A percentile compares a stretch with the other conserved stretches of the same genome.
Evolutionary conservation across 2,888 invertebrate species (phyloP).

Genomic region (Nomada fabriciana): DNA sequence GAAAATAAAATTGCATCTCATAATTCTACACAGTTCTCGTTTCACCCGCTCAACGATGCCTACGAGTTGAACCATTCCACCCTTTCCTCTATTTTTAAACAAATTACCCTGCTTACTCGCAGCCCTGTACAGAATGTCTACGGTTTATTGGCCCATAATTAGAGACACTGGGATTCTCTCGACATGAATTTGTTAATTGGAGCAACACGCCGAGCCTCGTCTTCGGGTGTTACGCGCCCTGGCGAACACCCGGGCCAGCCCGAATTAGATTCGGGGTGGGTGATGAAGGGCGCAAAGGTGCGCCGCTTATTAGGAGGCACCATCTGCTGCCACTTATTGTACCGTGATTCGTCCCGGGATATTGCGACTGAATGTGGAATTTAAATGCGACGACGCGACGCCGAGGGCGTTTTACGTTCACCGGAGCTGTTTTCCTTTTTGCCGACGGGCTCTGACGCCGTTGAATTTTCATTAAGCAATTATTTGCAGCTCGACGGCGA

Average conservation of each 20-base stretch:
- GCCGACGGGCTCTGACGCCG: not conserved
- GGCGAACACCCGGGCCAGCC: not conserved
- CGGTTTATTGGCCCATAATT: slow-evolving; percentile 52
- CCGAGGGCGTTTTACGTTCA: slow-evolving; percentile 22
- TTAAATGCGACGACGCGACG: slow-evolving; percentile 54
- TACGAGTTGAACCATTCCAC: not conserved
- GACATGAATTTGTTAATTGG: slow-evolving; percentile 70
- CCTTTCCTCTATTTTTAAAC: slow-evolving; percentile 20
- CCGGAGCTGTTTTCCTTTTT: slow-evolving; percentile 32
- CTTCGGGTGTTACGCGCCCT: slow-evolving; percentile 5
- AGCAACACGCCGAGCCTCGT: slow-evolving; percentile 24
- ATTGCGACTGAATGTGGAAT: slow-evolving; percentile 63
- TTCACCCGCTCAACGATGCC: not conserved
- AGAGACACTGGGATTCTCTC: slow-evolving; percentile 17
- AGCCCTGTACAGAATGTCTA: not conserved
- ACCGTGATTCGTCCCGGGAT: slow-evolving; percentile 61
- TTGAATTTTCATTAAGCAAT: slow-evolving; percentile 56
- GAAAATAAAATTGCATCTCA: too few species aligned
- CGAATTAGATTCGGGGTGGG: slow-evolving; percentile 55
- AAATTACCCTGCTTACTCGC: slow-evolving; percentile 9
- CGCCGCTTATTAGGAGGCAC: slow-evolving; percentile 67
- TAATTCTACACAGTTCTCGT: not conserved
- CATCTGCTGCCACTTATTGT: slow-evolving; percentile 74
- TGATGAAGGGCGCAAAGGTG: slow-evolving; percentile 51
- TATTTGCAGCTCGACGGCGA: slow-evolving; percentile 26